Base-by-base conservation (phyloP, 2,888 invertebrate genomes). In the Pachymerium ferrugineum region DNA sequence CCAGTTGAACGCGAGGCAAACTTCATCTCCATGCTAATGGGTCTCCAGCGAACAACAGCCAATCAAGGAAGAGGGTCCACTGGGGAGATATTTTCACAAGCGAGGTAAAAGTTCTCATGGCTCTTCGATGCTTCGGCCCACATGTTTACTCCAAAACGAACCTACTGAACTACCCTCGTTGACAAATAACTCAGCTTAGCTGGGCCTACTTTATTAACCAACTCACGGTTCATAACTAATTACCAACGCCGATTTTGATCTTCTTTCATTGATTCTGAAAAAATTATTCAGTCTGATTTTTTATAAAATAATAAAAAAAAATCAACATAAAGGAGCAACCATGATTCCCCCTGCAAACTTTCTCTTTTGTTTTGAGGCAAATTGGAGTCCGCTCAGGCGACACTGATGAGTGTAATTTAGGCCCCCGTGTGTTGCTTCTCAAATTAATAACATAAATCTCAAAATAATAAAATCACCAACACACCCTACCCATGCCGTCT, bases 311-410 rank as follows among this genome's bases (percentile, higher is more conserved):
- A 25, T 12, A 54, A 54, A 54, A 3, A 54, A 25, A 38, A 38
- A 38, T 3, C 3, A 38, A 4, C n/a, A 6, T 25, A 54, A 54
- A 54, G 28, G 54, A 54, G 54, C 54, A 54, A 54, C 25, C 12
- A 54, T 54, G 54, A 54, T 54, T 54, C 54, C 54, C 10, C 28
- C 54, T 25, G 54, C 54, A 54, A 54, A 54, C 54, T 54, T 54
- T 54, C 54, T 54, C 54, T 54, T 54, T 54, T 54, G 54, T 54
- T 54, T 54, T 54, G 25, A 54, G 54, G 54, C 54, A 54, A 54
- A 54, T 54, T 54, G 54, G 54, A 54, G 54, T 54, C 54, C 54
- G 54, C 54, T 54, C 54, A 54, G 54, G 54, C 54, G 54, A 54
- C 54, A 54, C 54, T 54, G 54, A 54, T 54, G 54, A 54, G 54